Conservation (phyloP, 2,113 vertebrate species). For the Patagioenas fasciata region DNA sequence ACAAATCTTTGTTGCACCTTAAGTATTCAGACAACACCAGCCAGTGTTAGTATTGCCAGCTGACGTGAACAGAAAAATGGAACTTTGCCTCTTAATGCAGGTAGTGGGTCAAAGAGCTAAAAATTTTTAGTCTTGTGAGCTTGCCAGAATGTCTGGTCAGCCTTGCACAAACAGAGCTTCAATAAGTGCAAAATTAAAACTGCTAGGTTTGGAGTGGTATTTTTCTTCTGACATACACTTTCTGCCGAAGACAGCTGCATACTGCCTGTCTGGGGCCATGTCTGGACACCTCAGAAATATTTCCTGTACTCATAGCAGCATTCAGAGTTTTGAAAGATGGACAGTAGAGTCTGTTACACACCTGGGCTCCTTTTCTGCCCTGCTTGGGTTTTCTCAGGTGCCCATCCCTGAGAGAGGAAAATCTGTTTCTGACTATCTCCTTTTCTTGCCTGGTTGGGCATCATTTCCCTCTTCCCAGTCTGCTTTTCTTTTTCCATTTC, state of each 20-base stretch:
- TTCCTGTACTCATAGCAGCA: no score
- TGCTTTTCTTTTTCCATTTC: not conserved
- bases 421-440: not conserved
- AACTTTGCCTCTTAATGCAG: not conserved
- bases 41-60: no score
- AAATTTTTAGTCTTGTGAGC: not conserved
- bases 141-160: not conserved
- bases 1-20: no score
- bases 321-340: no score
- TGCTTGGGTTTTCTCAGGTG: no score
- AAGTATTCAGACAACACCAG: no score
- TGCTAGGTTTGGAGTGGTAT: not conserved
- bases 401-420: no score
- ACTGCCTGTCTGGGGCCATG: not conserved
- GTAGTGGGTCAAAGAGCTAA: not conserved
- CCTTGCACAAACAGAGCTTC: not conserved
- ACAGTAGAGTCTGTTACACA: not conserved
- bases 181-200: no score
- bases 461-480: not conserved
- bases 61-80: not conserved
- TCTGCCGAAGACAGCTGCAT: not conserved
- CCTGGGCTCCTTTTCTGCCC: no score
- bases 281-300: not conserved
- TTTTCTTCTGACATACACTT: not conserved
- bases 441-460: not conserved